These are phyloP conservation scores for Microplitis mediator DNA, from an alignment of 1,140 invertebrate species.

Conservation along the genomic window DNA sequence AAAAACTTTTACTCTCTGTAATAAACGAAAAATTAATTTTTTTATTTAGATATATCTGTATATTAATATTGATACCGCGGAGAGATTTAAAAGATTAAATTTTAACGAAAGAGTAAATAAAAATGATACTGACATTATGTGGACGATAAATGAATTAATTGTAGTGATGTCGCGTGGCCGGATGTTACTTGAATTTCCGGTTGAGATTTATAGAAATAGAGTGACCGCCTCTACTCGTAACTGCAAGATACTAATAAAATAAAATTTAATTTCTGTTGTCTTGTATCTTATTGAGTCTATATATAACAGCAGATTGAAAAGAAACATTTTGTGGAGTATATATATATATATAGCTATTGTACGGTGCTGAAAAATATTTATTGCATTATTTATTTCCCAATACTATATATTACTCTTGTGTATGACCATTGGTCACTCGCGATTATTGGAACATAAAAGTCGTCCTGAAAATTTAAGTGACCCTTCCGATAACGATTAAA, in stretches of 20 bases:
- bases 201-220: slow-evolving; percentile 14
- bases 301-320: background rate
- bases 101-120: too few relatives aligned
- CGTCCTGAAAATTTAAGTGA: slow-evolving; percentile 25
- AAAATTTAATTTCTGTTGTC: slow-evolving; percentile 33
- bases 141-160: slow-evolving; percentile 43
- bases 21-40: too few relatives aligned
- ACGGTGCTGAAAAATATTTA: slow-evolving; percentile 55
- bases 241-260: background rate
- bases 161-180: slow-evolving; percentile 42
- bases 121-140: background rate
- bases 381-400: slow-evolving; percentile 10
- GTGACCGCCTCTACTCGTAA: slow-evolving; percentile 38
- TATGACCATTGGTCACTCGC: background rate
- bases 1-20: too few relatives aligned
- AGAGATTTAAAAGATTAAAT: too few relatives aligned
- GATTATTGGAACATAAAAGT: slow-evolving; percentile 3
- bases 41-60: too few relatives aligned
- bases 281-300: too few relatives aligned
- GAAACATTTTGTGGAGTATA: slow-evolving; percentile 4
- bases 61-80: too few relatives aligned
- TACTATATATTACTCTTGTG: background rate
- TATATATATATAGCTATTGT: slow-evolving; percentile 14
- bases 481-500: slow-evolving; percentile 25
- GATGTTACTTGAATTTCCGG: slow-evolving; percentile 18